Evolutionary conservation across 2,797 vertebrate genomes (phyloP).

Genomic region (Sciurus vulgaris): DNA sequence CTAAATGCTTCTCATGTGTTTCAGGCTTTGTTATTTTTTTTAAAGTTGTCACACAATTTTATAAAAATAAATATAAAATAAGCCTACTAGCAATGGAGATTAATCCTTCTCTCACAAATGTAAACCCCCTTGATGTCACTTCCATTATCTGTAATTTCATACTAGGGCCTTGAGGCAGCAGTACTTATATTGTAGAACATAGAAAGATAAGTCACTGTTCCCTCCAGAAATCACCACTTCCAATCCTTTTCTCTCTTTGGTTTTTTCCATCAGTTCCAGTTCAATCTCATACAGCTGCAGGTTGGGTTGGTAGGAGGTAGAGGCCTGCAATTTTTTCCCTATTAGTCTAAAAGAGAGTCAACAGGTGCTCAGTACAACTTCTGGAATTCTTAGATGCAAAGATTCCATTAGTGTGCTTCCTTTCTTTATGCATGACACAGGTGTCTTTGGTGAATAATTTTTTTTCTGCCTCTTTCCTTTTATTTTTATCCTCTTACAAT

Average conservation of each 20-base stretch:
- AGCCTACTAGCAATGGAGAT: not conserved
- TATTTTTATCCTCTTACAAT: not conserved
- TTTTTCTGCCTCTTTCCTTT: not conserved
- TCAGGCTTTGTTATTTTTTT: not conserved
- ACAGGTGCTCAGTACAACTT: not conserved
- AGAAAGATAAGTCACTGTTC: not conserved
- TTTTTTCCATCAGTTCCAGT: not conserved
- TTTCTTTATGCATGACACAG: not conserved
- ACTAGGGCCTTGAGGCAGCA: not conserved
- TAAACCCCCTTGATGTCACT: not conserved
- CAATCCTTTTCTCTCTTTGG: not conserved
- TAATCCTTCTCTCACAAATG: not conserved
- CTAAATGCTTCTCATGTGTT: not conserved
- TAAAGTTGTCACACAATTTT: not conserved
- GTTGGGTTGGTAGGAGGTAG: not conserved
- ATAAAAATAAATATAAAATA: not conserved
- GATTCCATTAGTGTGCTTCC: not conserved
- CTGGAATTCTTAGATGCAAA: not conserved
- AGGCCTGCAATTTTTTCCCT: not conserved
- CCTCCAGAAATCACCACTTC: not conserved
- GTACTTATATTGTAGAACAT: not conserved
- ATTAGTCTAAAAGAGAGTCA: not conserved
- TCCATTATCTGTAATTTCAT: not conserved
- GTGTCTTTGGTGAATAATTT: not conserved
- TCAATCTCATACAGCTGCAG: not conserved